Conservation (phyloP, 2,113 vertebrate species). For the Spermophilus dauricus region DNA sequence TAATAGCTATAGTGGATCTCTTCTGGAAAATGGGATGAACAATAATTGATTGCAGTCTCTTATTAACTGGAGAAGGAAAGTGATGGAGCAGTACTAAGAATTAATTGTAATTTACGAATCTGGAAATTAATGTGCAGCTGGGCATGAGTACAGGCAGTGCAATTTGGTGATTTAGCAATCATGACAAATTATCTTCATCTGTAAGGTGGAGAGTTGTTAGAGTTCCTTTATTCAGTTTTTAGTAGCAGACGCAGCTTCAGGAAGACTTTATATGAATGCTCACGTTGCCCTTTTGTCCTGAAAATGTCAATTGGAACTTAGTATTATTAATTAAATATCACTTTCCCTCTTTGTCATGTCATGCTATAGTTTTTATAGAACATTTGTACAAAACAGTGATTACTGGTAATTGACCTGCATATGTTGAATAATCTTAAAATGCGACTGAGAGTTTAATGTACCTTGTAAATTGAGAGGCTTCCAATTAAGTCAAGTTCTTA, state of each 20-base stretch:
- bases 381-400: conserved; percentile 84
- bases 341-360: conserved; percentile 73
- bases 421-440: conserved; percentile 85
- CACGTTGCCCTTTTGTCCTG: conserved; percentile 63
- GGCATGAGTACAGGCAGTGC: conserved; percentile 79
- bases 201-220: conserved; percentile 71
- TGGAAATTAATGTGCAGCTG: conserved; percentile 88
- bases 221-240: conserved; percentile 75
- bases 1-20: conserved; percentile 71
- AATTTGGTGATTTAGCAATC: conserved; percentile 83
- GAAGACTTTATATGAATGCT: conserved; percentile 58
- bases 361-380: conserved; percentile 82
- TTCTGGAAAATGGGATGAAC: conserved; percentile 80
- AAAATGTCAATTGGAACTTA: conserved; percentile 50
- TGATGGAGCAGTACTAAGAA: conserved; percentile 84
- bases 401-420: conserved; percentile 88
- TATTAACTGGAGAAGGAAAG: conserved; percentile 85
- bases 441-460: conserved; percentile 86
- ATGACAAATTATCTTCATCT: conserved; percentile 82
- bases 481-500: conserved; percentile 87
- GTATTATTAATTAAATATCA: conserved; percentile 71
- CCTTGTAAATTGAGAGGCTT: conserved; percentile 89
- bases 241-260: conserved; percentile 60
- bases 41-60: conserved; percentile 84
- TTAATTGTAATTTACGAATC: conserved; percentile 87